Conservation (phyloP, 2,797 vertebrate genomes). For the Melanotaenia parkinsoni region DNA sequence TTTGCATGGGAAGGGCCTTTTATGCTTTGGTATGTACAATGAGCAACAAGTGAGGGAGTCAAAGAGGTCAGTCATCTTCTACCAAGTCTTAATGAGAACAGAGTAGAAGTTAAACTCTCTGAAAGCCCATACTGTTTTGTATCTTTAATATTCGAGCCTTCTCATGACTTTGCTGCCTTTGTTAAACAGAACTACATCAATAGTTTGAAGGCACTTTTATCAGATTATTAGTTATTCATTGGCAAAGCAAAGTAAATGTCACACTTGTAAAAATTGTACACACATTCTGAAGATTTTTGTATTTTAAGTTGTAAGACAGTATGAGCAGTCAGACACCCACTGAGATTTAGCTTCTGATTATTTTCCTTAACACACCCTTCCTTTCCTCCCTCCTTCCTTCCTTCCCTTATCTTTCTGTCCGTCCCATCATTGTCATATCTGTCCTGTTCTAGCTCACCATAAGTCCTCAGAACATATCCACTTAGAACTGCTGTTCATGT, state of each 20-base stretch:
- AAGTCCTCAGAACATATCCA: slow-evolving; percentile 23
- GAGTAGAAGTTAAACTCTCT: slow-evolving; percentile 33
- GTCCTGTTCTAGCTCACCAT: slow-evolving; percentile 33
- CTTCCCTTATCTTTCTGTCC: slow-evolving; percentile 49
- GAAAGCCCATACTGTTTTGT: slow-evolving; percentile 53
- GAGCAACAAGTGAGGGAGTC: slow-evolving; percentile 23
- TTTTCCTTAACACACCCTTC: slow-evolving; percentile 52
- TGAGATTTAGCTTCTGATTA: slow-evolving; percentile 53
- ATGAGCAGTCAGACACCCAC: slow-evolving; percentile 43
- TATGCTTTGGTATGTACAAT: slow-evolving; percentile 44
- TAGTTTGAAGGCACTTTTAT: background rate
- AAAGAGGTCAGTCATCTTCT: slow-evolving; percentile 46
- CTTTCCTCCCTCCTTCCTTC: slow-evolving; percentile 51
- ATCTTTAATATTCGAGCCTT: background rate
- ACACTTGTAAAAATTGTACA: background rate
- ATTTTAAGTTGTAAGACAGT: slow-evolving; percentile 14
- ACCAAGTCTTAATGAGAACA: slow-evolving; percentile 13
- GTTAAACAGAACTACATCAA: background rate
- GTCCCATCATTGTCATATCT: slow-evolving; percentile 65
- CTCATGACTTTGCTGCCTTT: background rate
- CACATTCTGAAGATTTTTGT: background rate
- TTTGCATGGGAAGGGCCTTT: slow-evolving; percentile 36
- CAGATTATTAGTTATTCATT: background rate
- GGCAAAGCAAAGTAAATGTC: background rate
- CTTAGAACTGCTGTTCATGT: slow-evolving; percentile 5